Base-by-base conservation (phyloP, 53 echinoderm and acorn worm genomes). In the Apostichopus leukothele region DNA sequence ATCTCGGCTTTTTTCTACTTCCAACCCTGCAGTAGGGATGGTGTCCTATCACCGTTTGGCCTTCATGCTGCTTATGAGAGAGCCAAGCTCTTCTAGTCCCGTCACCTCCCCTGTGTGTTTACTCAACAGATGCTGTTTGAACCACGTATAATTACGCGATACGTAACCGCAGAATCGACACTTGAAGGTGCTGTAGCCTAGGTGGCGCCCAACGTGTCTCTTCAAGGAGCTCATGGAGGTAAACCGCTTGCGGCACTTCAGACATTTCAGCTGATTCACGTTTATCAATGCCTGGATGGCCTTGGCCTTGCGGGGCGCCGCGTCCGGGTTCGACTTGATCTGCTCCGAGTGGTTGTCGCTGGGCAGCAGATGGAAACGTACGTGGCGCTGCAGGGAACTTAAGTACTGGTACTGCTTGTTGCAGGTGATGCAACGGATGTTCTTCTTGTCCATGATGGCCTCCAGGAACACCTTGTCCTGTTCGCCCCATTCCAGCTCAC, bases 91-190 rank as follows among this genome's bases (percentile, higher is more conserved):
- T 68, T 75, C 85, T 13, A 88, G 88, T 66, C 91, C 86, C 1
- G 61, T 86, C 68, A 96, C 83, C 59, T 90, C 79, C 53, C 83
- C 67, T 1, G 96, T 76, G 76, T 96, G 96, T 83, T 95, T 96
- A 21, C 92, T 90, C 50, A 90, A 84, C 26, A 97, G 90, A 75
- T 97, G 98, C 75, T 95, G 93, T 76, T 97, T 97, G 83, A 97
- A 97, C 98, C 98, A 97, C 6, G 95, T 92, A 89, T 94, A 95
- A 90, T 95, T 97, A 13, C 94, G 93, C 0, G 98, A 97, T 54
- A 95, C 13, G 85, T 95, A 97, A 0, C 92, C 94, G 84, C 98
- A 97, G 83, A 86, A 97, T 2, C 84, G 90, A 90, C 98, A 97
- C 54, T 94, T 94, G 88, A 94, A 97, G 51, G 95, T 95, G 76